Evolutionary conservation across 2,113 vertebrate species (phyloP).

Genomic region (Scatophagus argus): DNA sequence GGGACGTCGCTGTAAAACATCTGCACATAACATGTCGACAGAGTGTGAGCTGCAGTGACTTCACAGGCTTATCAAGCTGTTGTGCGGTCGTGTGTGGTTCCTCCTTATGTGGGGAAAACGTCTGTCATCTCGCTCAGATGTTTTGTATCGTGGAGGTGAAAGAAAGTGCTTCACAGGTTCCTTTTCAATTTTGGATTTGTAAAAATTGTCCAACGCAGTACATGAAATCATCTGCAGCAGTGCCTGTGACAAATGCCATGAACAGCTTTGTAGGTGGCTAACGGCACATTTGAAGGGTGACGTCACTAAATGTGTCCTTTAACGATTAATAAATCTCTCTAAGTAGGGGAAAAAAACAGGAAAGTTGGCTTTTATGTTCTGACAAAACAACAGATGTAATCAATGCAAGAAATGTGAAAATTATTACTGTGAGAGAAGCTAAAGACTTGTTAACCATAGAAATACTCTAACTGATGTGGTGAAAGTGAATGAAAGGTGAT

Average conservation of each 20-base stretch:
- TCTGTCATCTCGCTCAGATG: background rate
- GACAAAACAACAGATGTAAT: too few species aligned
- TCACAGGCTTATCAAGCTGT: conserved; percentile 6
- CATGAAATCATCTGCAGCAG: background rate
- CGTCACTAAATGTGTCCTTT: too few species aligned
- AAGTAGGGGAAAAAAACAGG: background rate
- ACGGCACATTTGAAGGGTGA: background rate
- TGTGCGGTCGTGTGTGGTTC: background rate
- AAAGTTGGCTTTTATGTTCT: too few species aligned
- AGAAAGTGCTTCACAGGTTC: too few species aligned
- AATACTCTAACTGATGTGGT: background rate
- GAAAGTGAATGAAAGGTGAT: background rate
- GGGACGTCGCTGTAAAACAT: conserved; percentile 28
- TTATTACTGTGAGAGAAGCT: background rate
- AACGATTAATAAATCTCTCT: too few species aligned
- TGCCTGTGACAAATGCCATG: background rate
- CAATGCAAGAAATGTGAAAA: background rate
- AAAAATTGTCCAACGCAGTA: background rate
- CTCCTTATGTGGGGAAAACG: background rate
- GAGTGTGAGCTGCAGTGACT: conserved; percentile 18
- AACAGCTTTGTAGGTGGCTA: background rate
- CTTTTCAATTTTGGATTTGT: background rate
- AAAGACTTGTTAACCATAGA: too few species aligned
- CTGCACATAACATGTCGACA: conserved; percentile 1
- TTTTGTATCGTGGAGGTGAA: too few species aligned